Percentiles rank a stretch among this genome's conserved stretches.
Evolutionary conservation across 2,113 vertebrate species (phyloP).

Genomic region (Coptodon bakossiorum): DNA sequence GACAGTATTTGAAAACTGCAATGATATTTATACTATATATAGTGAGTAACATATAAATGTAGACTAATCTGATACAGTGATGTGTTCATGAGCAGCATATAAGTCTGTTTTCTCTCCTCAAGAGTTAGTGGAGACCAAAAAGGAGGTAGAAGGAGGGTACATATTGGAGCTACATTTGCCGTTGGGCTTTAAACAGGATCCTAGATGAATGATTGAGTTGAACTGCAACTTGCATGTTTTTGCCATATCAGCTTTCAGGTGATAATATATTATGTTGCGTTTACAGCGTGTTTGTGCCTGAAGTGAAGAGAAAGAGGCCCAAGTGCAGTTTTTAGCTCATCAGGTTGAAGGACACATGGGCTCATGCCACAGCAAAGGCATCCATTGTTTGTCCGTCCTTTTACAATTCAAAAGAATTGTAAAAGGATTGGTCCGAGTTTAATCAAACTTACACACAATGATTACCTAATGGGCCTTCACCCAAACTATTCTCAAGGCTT

Average conservation of each 20-base stretch:
- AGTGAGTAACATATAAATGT: not conserved
- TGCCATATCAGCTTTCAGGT: not conserved
- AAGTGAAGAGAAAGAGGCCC: not conserved
- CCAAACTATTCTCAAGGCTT: not conserved
- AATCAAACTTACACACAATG: not conserved
- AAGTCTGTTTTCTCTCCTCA: not conserved
- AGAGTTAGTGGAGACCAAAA: not conserved
- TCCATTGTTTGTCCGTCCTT: not conserved
- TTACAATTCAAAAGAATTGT: not conserved
- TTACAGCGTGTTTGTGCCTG: not conserved
- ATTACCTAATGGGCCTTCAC: not conserved
- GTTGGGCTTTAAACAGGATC: not conserved
- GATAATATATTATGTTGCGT: not conserved
- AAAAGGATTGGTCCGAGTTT: not conserved
- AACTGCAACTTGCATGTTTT: not conserved
- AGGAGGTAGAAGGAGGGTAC: not conserved
- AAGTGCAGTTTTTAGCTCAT: not conserved
- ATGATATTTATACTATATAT: not conserved
- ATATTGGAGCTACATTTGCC: not conserved
- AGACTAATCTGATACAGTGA: not conserved
- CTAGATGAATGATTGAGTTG: not conserved
- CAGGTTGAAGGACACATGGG: not conserved
- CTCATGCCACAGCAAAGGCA: not conserved
- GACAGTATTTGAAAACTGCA: not conserved
- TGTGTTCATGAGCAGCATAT: not conserved